Percentiles rank a stretch among this genome's conserved stretches.
Conservation (phyloP, 2,888 invertebrate species). For the Cantharis rustica region DNA sequence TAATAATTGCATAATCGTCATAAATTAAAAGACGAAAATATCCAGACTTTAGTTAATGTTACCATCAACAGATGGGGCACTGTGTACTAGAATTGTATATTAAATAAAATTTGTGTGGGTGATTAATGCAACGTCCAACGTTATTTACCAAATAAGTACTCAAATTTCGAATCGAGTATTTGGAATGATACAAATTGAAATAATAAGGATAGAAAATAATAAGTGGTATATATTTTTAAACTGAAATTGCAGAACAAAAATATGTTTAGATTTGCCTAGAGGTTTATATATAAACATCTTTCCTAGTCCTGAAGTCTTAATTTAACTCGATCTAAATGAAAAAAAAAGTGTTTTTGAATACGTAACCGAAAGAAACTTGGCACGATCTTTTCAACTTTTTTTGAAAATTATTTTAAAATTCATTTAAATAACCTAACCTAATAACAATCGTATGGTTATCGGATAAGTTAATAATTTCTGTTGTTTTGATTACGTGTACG, state of each 20-base stretch:
- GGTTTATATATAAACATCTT: conserved; percentile 2
- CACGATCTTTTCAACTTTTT: neutral
- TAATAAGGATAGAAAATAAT: neutral
- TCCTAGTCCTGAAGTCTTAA: conserved; percentile 4
- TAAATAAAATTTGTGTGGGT: neutral
- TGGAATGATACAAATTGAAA: neutral
- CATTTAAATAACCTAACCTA: neutral
- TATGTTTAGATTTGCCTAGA: conserved; percentile 1
- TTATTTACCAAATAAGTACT: neutral
- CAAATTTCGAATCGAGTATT: neutral
- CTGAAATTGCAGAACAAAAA: neutral
- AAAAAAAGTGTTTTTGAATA: neutral
- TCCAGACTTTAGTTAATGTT: neutral
- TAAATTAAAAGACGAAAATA: neutral
- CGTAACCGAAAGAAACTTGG: conserved; percentile 1
- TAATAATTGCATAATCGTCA: neutral
- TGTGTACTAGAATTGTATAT: neutral
- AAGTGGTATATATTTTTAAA: neutral
- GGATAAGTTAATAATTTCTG: neutral
- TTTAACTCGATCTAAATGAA: neutral
- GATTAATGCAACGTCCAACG: neutral
- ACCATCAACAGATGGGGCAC: neutral
- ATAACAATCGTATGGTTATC: neutral
- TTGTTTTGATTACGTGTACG: neutral
- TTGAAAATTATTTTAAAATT: neutral